Evolutionary conservation across 23 tunicate genomes (phyloP), one percentile per base, ranked within the genome.

Genomic region (Pegea sp.): DNA sequence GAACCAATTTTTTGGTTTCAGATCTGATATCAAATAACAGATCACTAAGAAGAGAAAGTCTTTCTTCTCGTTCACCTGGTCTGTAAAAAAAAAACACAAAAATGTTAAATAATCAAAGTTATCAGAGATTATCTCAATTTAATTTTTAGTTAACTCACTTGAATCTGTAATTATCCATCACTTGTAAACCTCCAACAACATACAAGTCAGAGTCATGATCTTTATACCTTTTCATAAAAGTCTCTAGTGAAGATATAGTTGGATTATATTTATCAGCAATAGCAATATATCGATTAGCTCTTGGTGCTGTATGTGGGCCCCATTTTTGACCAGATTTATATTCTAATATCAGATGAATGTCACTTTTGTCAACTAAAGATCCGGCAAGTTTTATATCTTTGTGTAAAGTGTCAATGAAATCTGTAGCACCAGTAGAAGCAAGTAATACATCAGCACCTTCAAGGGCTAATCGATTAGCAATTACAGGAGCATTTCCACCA

Each of bases 401-500:
- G 46, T 38, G 46, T 38, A 38, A 38, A 38, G 11, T 38, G 11
- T 16, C 46, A 38, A 16, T 38, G 16, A 38, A 38, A 16, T 38
- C 46, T 38, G 11, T 16, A 38, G 46, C 46, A 26, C 29, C 16
- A 23, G 54, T 81, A 0, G 90, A 81, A 0, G 73, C 97, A n/a
- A 87, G 55, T 34, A 87, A 31, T 0, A 87, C 79, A 0, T 87
- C 76, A 4, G 74, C 90, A 0, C 97, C 97, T 75, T 87, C 74
- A 25, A 59, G 48, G 7, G 97, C 97, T 38, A 87, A 64, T 24
- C 97, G 34, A 29, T 87, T 70, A 1, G 97, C 97, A 70, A 87
- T 87, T 11, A 87, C 97, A 7, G 89, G 88, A 3, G 97, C 97
- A 87, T 87, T 87, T 21, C 97, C 97, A 26, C 97, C 97, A 28